phyloP scores from a whole-genome alignment of 2,113 vertebrate genomes.

The Engraulis encrasicolus region DNA sequence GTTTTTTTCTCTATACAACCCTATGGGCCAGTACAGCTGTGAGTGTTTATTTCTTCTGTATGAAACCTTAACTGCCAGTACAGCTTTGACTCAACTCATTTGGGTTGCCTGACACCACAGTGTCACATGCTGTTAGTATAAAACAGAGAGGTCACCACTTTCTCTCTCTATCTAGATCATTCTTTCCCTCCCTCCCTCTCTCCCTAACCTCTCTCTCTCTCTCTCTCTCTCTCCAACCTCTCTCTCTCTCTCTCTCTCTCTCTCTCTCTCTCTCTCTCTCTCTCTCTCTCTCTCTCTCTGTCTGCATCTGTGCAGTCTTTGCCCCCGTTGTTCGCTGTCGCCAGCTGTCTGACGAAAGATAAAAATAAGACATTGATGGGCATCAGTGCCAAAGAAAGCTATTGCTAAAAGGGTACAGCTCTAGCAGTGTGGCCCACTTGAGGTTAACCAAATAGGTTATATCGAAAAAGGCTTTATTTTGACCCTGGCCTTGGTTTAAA shows the following conservation, averaged over 20 bases:
- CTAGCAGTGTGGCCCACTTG: too few relatives aligned
- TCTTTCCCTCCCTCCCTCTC: too few relatives aligned
- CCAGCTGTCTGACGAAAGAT: neutral
- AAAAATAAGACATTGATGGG: neutral
- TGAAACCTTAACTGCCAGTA: neutral
- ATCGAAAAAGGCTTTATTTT: too few relatives aligned
- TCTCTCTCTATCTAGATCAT: too few relatives aligned
- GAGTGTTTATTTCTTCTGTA: too few relatives aligned
- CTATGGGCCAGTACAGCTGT: too few relatives aligned
- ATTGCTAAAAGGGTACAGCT: neutral
- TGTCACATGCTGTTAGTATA: neutral
- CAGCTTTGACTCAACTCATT: neutral
- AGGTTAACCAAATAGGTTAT: neutral
- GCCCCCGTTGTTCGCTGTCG: neutral
- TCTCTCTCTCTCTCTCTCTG: too few relatives aligned
- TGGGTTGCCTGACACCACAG: neutral
- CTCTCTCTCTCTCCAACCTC: too few relatives aligned
- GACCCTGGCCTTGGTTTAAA: neutral
- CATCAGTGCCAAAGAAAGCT: neutral
- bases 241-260: neutral
- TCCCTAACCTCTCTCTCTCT: too few relatives aligned
- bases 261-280: too few relatives aligned
- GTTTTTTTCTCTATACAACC: too few relatives aligned
- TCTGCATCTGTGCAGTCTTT: neutral
- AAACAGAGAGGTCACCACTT: neutral